Percentiles rank a stretch among this genome's conserved stretches.
Conservation (phyloP, 1,140 invertebrate genomes). For the Scylla paramamosain region DNA sequence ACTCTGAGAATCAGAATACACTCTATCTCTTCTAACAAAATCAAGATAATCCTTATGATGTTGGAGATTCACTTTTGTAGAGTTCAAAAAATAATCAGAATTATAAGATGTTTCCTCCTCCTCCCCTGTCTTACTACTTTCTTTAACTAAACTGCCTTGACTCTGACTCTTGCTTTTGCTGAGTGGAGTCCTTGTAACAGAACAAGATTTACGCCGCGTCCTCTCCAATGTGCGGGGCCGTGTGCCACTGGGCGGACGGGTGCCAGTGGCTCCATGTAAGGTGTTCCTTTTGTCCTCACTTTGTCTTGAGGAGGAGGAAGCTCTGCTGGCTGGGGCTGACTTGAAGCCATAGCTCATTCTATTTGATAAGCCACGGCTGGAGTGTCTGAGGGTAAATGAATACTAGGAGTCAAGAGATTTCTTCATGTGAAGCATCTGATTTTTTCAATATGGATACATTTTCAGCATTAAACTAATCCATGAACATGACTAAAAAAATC, state of each 20-base stretch:
- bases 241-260: neutral
- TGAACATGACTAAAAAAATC: neutral
- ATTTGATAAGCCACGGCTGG: neutral
- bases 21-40: neutral
- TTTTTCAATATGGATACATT: neutral
- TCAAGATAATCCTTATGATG: neutral
- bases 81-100: neutral
- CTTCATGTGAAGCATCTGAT: neutral
- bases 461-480: neutral
- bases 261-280: neutral
- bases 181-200: neutral
- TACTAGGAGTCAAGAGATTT: neutral
- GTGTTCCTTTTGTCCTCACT: neutral
- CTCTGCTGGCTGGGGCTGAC: conserved; percentile 57
- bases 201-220: neutral
- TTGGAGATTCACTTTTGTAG: neutral
- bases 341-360: neutral
- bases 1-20: neutral
- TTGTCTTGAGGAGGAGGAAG: conserved; percentile 40
- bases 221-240: conserved; percentile 60
- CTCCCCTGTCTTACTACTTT: neutral
- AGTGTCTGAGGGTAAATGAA: neutral
- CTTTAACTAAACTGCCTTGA: conserved; percentile 8
- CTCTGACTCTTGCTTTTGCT: conserved; percentile 46
- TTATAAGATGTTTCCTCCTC: neutral